These are phyloP conservation scores for Thalpophila matura DNA, from an alignment of 2,888 invertebrate genomes.

Conservation along the genomic window DNA sequence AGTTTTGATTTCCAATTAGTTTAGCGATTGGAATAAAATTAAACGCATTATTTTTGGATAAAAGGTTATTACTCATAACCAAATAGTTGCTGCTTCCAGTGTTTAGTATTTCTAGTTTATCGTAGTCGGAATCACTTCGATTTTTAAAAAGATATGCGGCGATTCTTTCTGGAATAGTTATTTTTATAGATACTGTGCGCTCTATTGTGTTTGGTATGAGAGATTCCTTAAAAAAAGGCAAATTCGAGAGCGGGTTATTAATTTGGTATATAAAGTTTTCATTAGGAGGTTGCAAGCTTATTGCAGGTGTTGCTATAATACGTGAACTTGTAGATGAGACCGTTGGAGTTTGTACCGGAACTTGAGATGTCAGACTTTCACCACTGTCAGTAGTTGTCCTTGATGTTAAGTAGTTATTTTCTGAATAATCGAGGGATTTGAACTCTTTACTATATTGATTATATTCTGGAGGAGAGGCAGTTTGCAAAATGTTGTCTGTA, in stretches of 20 bases:
- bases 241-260: slow-evolving; percentile 75
- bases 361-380: slow-evolving; percentile 77
- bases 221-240: slow-evolving; percentile 82
- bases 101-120: slow-evolving; percentile 84
- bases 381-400: slow-evolving; percentile 71
- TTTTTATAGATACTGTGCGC: slow-evolving; percentile 86
- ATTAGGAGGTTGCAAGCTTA: slow-evolving; percentile 78
- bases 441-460: slow-evolving; percentile 70
- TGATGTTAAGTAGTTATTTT: slow-evolving; percentile 70
- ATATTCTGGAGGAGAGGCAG: slow-evolving; percentile 73
- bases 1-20: slow-evolving; percentile 77
- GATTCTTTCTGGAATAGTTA: slow-evolving; percentile 85
- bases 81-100: slow-evolving; percentile 87
- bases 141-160: slow-evolving; percentile 83
- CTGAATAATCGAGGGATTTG: slow-evolving; percentile 69
- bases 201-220: slow-evolving; percentile 82
- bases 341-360: slow-evolving; percentile 66
- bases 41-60: slow-evolving; percentile 64
- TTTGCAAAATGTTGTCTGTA: slow-evolving; percentile 78
- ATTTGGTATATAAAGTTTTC: slow-evolving; percentile 69
- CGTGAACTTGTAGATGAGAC: slow-evolving; percentile 71
- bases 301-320: slow-evolving; percentile 74
- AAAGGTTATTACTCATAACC: slow-evolving; percentile 79
- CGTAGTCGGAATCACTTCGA: slow-evolving; percentile 75
- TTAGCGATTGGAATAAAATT: slow-evolving; percentile 83